These are phyloP conservation scores for Pelecanus crispus DNA, from an alignment of 2,113 vertebrate species.

Conservation along the genomic window DNA sequence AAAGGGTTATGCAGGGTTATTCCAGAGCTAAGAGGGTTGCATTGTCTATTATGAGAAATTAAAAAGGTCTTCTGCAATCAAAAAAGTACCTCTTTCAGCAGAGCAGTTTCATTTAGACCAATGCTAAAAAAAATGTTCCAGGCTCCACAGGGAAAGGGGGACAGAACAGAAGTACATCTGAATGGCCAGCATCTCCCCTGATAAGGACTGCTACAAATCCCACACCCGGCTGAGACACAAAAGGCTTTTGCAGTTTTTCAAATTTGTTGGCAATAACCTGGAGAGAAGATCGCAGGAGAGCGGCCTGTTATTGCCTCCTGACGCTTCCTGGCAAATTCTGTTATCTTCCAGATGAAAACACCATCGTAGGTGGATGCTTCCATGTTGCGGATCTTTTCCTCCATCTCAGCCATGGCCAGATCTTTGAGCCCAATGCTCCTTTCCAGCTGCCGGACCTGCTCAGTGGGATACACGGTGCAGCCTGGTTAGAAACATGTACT, in stretches of 20 bases:
- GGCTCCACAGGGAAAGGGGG: neutral
- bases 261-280: slow-evolving; percentile 69
- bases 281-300: slow-evolving; percentile 90
- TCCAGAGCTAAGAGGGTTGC: neutral
- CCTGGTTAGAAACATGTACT: neutral
- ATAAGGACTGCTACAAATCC: neutral
- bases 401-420: slow-evolving; percentile 83
- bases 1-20: neutral
- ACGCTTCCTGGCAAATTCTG: slow-evolving; percentile 82
- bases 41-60: neutral
- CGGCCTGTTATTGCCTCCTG: slow-evolving; percentile 85
- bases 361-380: slow-evolving; percentile 87
- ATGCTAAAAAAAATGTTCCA: neutral
- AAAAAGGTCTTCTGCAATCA: neutral
- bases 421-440: slow-evolving; percentile 83
- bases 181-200: neutral
- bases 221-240: neutral
- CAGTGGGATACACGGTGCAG: neutral
- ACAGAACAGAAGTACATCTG: neutral
- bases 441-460: slow-evolving; percentile 89
- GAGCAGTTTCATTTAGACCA: neutral
- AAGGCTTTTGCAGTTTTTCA: neutral
- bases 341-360: slow-evolving; percentile 90
- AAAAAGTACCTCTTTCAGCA: neutral
- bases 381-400: slow-evolving; percentile 78